phyloP scores from a whole-genome alignment of 2,888 invertebrate species.

The Dicycla oo region DNA sequence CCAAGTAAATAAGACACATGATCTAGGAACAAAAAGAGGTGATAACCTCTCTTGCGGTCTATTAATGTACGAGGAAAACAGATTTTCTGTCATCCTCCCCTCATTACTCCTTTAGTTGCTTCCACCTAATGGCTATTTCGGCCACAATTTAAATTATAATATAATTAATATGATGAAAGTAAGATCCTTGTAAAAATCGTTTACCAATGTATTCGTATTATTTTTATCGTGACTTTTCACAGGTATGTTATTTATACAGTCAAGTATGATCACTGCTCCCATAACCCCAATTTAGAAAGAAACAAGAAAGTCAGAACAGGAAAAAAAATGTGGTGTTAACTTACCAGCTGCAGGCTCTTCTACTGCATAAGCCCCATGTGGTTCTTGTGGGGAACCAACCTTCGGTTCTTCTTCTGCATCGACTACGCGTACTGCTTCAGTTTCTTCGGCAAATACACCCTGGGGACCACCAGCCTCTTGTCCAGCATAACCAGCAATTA shows the following conservation, averaged over 20 bases:
- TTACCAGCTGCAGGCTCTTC: slow-evolving; percentile 5
- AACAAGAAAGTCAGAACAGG: background rate
- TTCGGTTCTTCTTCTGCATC: background rate
- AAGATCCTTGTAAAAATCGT: too few species aligned
- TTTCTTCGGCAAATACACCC: background rate
- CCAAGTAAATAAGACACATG: too few species aligned
- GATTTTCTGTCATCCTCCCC: too few species aligned
- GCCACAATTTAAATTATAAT: too few species aligned
- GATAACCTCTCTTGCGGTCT: background rate
- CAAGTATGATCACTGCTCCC: background rate
- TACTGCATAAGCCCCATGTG: background rate
- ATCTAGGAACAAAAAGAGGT: background rate
- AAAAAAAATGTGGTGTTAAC: background rate
- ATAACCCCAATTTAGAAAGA: background rate
- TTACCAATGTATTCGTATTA: too few species aligned
- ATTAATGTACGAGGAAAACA: background rate
- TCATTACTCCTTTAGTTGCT: too few species aligned
- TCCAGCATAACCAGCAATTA: background rate
- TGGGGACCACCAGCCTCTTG: slow-evolving; percentile 11
- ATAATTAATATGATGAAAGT: too few species aligned
- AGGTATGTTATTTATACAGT: background rate
- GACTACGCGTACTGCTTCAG: too few species aligned
- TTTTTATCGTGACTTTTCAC: background rate
- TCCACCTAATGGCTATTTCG: too few species aligned
- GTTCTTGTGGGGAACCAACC: background rate